These are phyloP conservation scores for Laothoe populi DNA, from an alignment of 2,888 invertebrate species.

Conservation along the genomic window DNA sequence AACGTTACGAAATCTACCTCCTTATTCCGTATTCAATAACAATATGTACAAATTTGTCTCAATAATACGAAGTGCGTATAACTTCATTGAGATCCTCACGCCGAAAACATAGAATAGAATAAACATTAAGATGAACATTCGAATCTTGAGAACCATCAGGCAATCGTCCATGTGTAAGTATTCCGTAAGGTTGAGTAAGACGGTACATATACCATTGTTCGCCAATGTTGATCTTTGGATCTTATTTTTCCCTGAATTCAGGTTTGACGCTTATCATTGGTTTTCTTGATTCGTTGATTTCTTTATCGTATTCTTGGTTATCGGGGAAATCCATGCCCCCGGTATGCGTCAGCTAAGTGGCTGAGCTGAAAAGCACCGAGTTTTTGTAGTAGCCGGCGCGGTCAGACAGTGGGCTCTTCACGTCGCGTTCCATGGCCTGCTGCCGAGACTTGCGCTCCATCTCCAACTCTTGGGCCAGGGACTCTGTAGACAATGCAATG, in stretches of 20 bases:
- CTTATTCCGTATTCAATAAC: slow-evolving; percentile 72
- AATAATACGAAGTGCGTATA: slow-evolving; percentile 50
- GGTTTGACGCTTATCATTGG: slow-evolving; percentile 84
- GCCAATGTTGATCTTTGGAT: slow-evolving; percentile 58
- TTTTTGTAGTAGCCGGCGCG: slow-evolving; percentile 94
- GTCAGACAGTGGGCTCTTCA: slow-evolving; percentile 94
- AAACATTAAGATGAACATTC: slow-evolving; percentile 55
- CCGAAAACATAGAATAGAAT: slow-evolving; percentile 54
- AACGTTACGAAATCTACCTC: slow-evolving; percentile 64
- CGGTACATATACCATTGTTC: slow-evolving; percentile 39
- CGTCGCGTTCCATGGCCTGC: slow-evolving; percentile 92
- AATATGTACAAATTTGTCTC: slow-evolving; percentile 80
- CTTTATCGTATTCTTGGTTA: slow-evolving; percentile 64
- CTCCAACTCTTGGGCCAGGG: slow-evolving; percentile 93
- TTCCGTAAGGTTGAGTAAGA: slow-evolving; percentile 40
- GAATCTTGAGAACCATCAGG: slow-evolving; percentile 22
- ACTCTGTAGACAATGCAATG: slow-evolving; percentile 87
- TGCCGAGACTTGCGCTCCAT: slow-evolving; percentile 94
- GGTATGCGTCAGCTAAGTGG: slow-evolving; percentile 87
- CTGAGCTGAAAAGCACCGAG: slow-evolving; percentile 94
- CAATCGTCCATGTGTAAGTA: slow-evolving; percentile 33
- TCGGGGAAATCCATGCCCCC: slow-evolving; percentile 74
- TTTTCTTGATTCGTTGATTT: slow-evolving; percentile 73
- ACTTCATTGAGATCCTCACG: slow-evolving; percentile 61
- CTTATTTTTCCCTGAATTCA: slow-evolving; percentile 80